Percentiles rank a stretch among this genome's conserved stretches.
Evolutionary conservation across 1,140 invertebrate genomes (phyloP).

Genomic region (Pseudachorutes palmiensis): DNA sequence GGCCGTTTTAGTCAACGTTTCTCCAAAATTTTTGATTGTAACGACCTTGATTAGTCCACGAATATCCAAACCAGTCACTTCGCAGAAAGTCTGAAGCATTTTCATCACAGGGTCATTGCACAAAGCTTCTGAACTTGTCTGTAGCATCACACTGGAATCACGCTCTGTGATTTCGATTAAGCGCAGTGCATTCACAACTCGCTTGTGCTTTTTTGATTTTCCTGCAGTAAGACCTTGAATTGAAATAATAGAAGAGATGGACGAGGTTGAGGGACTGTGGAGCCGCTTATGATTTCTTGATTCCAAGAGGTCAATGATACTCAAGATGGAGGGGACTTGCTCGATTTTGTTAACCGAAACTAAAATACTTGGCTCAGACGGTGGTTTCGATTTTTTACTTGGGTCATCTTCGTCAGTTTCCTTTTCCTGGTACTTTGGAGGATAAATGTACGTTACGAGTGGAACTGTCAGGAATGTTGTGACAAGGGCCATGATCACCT

Average conservation of each 20-base stretch:
- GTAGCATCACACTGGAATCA: conserved; percentile 27
- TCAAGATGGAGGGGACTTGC: conserved; percentile 24
- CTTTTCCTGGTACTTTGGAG: conserved; percentile 21
- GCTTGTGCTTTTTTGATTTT: neutral
- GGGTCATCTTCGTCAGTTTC: neutral
- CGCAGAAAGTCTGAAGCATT: conserved; percentile 21
- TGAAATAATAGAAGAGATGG: neutral
- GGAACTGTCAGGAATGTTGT: conserved; percentile 30
- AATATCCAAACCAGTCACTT: conserved; percentile 5
- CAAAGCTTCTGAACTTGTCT: conserved; percentile 17
- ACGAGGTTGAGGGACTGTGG: no score
- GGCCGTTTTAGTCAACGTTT: conserved; percentile 10
- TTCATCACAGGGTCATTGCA: conserved; percentile 27
- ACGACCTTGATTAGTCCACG: conserved; percentile 21
- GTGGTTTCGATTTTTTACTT: neutral
- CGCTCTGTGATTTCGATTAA: conserved; percentile 26
- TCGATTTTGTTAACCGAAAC: conserved; percentile 27
- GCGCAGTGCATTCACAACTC: conserved; percentile 22
- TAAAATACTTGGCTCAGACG: conserved; percentile 3
- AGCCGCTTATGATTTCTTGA: neutral
- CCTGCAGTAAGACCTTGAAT: neutral
- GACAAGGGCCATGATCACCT: conserved; percentile 29
- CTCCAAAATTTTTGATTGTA: conserved; percentile 22
- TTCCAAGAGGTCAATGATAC: conserved; percentile 20
- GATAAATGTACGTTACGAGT: conserved; percentile 18